Conservation (phyloP, 2,113 vertebrate genomes). For the Odocoileus virginianus region DNA sequence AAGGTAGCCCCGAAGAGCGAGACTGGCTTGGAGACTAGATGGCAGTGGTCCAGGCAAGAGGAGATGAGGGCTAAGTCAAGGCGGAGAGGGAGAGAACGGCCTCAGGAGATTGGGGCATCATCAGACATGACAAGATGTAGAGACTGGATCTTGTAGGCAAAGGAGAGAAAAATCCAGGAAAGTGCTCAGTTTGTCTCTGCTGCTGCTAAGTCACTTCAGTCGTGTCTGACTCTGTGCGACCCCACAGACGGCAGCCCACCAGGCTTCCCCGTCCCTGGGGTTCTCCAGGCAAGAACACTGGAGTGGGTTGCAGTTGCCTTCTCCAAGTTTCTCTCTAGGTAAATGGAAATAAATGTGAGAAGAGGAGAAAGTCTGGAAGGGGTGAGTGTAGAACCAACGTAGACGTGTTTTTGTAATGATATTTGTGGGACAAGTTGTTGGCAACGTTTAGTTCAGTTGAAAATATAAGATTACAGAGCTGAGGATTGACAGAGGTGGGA, state of each 20-base stretch:
- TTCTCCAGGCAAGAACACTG: neutral
- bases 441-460: neutral
- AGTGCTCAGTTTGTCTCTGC: neutral
- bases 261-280: neutral
- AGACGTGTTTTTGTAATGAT: neutral
- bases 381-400: neutral
- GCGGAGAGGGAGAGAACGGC: neutral
- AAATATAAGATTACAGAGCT: neutral
- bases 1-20: neutral
- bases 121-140: neutral
- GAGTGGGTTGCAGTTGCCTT: neutral
- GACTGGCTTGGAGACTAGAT: neutral
- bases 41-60: neutral
- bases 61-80: neutral
- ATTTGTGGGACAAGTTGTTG: neutral
- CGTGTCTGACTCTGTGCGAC: fast-evolving
- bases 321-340: neutral
- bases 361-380: neutral
- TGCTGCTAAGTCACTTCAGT: neutral
- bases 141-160: neutral
- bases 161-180: neutral
- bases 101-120: neutral
- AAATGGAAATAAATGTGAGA: neutral
- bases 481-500: neutral
- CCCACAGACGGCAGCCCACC: neutral